Base-by-base conservation (phyloP, 2,797 vertebrate species). In the Delichon dasypus region DNA sequence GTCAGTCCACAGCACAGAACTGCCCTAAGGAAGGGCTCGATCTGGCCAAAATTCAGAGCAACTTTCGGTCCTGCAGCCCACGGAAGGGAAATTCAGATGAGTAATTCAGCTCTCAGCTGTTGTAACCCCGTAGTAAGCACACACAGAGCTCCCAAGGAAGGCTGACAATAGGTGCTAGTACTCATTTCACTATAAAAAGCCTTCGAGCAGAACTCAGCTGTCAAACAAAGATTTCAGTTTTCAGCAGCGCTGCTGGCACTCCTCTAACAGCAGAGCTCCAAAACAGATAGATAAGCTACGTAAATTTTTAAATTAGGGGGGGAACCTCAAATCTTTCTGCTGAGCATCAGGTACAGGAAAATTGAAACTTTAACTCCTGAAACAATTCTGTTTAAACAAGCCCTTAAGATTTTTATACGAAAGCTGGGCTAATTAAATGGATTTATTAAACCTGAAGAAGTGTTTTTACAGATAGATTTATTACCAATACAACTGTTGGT, bases 271-370 rank as follows among this genome's bases (percentile, higher is more conserved):
- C 1, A 55, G 3, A 73, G 53, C 71, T 79, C 54, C 84, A 42
- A 19, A 32, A 47, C 3, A 79, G 12, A 50, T 0, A 34, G 36
- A 14, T 16, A 53, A 53, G 7, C 13, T 2, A 9, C 0, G 14
- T 2, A 3, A 16, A 53, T 67, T n/a, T 34, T 81, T 7, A 36
- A 68, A 48, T 38, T 10, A 13, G 18, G 40, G 11, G 15, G 2
- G 9, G 27, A 25, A 13, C 5, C 36, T 13, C 2, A 8, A 34
- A 34, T 32, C 58, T 60, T 70, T 45, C 74, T 83, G 25, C 29
- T 88, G 47, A 89, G n/a, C 8, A 9, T 9, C 7, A 67, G 79
- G 9, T 12, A 27, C 26, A 55, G 25, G 21, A 76, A 80, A 40
- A 36, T 3, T 75, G 1, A 5, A 58, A 55, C 6, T 68, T 64